Evolutionary conservation across 2,113 vertebrate genomes (phyloP), one percentile per base, ranked within the genome.

Genomic region (Sylvia atricapilla): DNA sequence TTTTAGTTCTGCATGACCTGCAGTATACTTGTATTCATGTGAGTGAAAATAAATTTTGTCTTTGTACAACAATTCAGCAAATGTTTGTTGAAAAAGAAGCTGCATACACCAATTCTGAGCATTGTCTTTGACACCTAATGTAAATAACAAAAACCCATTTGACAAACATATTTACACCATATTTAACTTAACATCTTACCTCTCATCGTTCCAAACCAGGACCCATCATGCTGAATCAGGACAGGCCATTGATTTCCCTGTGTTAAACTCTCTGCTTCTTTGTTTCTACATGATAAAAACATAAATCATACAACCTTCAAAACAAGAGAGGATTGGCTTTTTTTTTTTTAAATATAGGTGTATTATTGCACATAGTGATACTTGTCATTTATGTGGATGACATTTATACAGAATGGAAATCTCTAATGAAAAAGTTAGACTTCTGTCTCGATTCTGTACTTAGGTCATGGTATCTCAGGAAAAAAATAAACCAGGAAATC

Each of bases 311-410:
- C 9, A 37, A 9, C 15, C 16, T 53, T 64, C 43, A 55, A 84
- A 78, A 21, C 10, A 49, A 63, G 5, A 59, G 4, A 17, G 10
- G 4, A 10, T 37, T 37, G 37, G 0, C 0, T 37, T 46, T 2
- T 82, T 84, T 37, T 46, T 2, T 82, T 84, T 44, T 24, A 69
- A 5, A 24, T 22, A 25, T 9, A 33, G 17, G 25, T 58, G 11
- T 53, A 22, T 53, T 43, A 76, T 25, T 80, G 28, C 27, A 63
- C 23, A 14, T 3, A 37, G 15, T 11, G 13, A 5, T 55, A 47
- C 8, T 46, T 16, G 18, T 5, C 17, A 24, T 35, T 63, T 66
- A 22, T 58, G 28, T 21, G 23, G 19, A 41, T 5, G 10, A 15
- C 5, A n/a, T 66, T 77, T 74, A 30, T 58, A 49, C 10, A 58